Evolutionary conservation across 2,888 invertebrate species (phyloP).

Genomic region (Plebejus melissa): DNA sequence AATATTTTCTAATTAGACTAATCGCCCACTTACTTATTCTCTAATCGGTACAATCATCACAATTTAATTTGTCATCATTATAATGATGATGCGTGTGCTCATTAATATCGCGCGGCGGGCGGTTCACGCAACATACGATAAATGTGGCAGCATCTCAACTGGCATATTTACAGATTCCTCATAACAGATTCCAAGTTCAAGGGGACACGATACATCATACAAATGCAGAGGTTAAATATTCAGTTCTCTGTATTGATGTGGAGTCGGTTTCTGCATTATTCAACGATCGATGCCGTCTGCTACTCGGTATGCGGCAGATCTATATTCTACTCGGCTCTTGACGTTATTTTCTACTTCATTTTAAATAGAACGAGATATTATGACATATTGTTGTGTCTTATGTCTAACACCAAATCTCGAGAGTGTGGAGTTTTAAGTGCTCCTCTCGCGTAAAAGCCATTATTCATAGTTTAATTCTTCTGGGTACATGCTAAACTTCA

Average conservation of each 20-base stretch:
- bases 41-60: neutral
- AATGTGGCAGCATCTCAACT: neutral
- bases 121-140: conserved; percentile 12
- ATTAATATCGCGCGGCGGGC: neutral
- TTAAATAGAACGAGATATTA: conserved; percentile 5
- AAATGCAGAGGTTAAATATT: conserved; percentile 65
- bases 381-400: neutral
- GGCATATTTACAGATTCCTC: neutral
- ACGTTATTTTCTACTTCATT: conserved; percentile 31
- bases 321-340: conserved; percentile 41
- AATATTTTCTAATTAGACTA: no score
- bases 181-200: conserved; percentile 43
- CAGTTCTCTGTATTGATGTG: conserved; percentile 46
- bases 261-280: conserved; percentile 62
- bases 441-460: neutral
- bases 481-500: neutral
- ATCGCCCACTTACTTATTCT: neutral
- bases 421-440: neutral
- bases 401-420: neutral
- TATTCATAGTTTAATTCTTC: neutral
- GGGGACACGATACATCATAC: conserved; percentile 41
- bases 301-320: conserved; percentile 42
- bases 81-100: neutral
- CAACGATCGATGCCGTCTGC: conserved; percentile 55
- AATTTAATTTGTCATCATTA: neutral